Evolutionary conservation across 2,113 vertebrate genomes (phyloP), one percentile per base, ranked within the genome.

Genomic region (Petromus typicus): DNA sequence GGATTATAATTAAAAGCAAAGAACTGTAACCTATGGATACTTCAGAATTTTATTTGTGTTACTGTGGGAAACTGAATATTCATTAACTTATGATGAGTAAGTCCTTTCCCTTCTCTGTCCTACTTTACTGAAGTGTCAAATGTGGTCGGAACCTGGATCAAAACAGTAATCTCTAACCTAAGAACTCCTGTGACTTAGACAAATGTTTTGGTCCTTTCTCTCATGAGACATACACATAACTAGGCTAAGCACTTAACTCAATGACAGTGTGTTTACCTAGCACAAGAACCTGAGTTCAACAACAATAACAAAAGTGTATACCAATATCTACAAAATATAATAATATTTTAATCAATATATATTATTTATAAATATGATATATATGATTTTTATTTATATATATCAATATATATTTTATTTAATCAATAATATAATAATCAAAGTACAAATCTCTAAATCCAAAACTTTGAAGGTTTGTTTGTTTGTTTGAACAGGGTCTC

Each of bases 111-210:
- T 45, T 57, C 59, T 92, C 64, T 79, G 54, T 12, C 45, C 88
- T 66, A 37, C 22, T 61, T 93, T 91, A 73, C 61, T 86, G 30
- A 90, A 69, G 34, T 43, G n/a, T 51, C 86, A 93, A 90, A 80
- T 69, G 10, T 80, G 23, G 45, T 9, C 45, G 5, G 27, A 9
- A 81, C 40, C 14, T 51, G 0, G 12, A 59, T 43, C 54, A 91
- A 92, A 95, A 90, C 40, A 13, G 2, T 86, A 32, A 86, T 45
- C 87, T 86, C 73, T 63, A 94, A 83, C 32, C 40, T 63, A 87
- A 67, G 37, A 90, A 59, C 2, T 7, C 8, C 43, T 86, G 12
- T 90, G 43, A 90, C 94, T 67, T 48, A 86, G 34, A 67, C 61
- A 87, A 89, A 93, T 83, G 34, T 11, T 89, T 63, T 54, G 9